These are phyloP conservation scores for Danio choprae DNA, from an alignment of 2,797 vertebrate genomes.

Conservation along the genomic window DNA sequence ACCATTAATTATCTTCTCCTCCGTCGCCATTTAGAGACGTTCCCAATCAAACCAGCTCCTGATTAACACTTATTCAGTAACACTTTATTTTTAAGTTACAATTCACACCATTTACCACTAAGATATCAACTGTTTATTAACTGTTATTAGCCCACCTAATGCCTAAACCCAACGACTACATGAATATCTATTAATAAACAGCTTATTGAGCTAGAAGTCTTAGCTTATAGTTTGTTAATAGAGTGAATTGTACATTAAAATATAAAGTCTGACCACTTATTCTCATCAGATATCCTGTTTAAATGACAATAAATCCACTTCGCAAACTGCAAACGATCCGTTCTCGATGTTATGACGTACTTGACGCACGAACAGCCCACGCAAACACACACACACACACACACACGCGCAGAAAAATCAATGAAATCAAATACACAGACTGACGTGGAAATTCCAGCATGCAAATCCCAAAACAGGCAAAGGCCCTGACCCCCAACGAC, in stretches of 20 bases:
- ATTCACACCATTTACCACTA: too few species aligned
- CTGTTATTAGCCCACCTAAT: too few species aligned
- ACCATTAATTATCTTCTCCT: background rate
- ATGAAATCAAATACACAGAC: constrained; percentile 51
- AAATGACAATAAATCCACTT: background rate
- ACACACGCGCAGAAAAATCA: constrained; percentile 53
- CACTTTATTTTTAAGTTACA: too few species aligned
- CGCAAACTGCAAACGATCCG: too few species aligned
- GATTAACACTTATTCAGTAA: too few species aligned
- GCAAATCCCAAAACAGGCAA: constrained; percentile 63
- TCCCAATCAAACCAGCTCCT: background rate
- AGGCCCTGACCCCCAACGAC: constrained; percentile 36
- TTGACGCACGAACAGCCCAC: background rate
- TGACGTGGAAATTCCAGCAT: constrained; percentile 64
- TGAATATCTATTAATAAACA: too few species aligned
- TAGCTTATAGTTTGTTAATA: too few species aligned
- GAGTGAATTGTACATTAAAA: too few species aligned
- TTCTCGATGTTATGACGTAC: background rate
- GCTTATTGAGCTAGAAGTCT: too few species aligned
- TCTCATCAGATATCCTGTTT: background rate
- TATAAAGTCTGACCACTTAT: too few species aligned
- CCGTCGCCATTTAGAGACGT: background rate
- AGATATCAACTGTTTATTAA: too few species aligned
- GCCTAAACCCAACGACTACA: too few species aligned
- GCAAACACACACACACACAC: constrained; percentile 47